Percentiles rank a stretch among this genome's conserved stretches.
These are phyloP conservation scores for Ptychobarbus kaznakovi DNA, from an alignment of 2,797 vertebrate genomes.

Conservation along the genomic window DNA sequence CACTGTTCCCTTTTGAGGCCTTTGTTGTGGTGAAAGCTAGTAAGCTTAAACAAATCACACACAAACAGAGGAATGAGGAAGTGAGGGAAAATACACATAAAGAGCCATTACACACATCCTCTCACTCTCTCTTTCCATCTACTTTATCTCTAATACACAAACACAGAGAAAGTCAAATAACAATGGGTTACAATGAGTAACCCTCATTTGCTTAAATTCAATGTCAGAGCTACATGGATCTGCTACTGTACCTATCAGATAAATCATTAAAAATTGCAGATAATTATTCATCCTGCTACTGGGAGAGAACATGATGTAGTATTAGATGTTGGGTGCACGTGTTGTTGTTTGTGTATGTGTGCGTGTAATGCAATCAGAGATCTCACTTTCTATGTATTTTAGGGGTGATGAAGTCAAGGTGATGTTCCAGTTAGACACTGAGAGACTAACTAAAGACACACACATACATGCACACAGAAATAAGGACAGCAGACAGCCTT, in stretches of 20 bases:
- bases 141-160: constrained; percentile 14
- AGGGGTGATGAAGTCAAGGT: constrained; percentile 82
- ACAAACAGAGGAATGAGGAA: constrained; percentile 64
- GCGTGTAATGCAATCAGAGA: neutral
- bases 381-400: constrained; percentile 51
- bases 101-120: constrained; percentile 25
- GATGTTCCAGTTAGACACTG: constrained; percentile 83
- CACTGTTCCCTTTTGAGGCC: constrained; percentile 46
- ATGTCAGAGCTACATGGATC: neutral
- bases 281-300: neutral
- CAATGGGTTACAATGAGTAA: neutral
- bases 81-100: constrained; percentile 42
- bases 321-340: neutral
- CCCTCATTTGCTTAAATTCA: neutral
- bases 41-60: constrained; percentile 62
- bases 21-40: constrained; percentile 58
- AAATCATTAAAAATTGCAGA: neutral
- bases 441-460: constrained; percentile 73
- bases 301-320: neutral
- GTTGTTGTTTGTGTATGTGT: neutral
- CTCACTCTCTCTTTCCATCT: constrained; percentile 4
- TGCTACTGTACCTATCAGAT: neutral
- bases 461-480: constrained; percentile 3
- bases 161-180: constrained; percentile 11
- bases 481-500: neutral